These are phyloP conservation scores for Anas georgica DNA, from an alignment of 2,797 vertebrate genomes.

Conservation along the genomic window DNA sequence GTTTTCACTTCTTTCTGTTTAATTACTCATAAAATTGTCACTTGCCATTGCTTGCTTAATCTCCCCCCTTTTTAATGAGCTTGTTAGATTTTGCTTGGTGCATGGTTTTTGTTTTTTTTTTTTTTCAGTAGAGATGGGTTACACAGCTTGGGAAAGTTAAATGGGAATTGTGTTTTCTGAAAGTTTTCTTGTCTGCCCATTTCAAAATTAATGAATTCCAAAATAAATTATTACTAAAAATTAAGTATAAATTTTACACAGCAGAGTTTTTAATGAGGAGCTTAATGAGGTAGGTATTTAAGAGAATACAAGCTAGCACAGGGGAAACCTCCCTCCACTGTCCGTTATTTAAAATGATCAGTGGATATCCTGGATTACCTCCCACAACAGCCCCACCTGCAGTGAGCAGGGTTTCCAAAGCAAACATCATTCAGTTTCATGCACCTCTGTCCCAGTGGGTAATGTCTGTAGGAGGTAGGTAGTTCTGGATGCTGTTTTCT, in stretches of 20 bases:
- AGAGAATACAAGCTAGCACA: background rate
- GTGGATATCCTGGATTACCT: background rate
- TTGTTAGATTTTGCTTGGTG: background rate
- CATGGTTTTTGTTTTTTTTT: background rate
- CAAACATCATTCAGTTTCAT: background rate
- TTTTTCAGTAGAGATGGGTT: background rate
- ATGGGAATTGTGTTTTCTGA: slow-evolving; percentile 13
- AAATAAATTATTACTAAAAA: slow-evolving; percentile 14
- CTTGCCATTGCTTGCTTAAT: background rate
- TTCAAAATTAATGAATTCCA: slow-evolving; percentile 16
- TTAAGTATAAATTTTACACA: background rate
- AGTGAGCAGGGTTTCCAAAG: background rate
- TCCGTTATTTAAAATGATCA: background rate
- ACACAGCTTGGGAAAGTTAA: background rate
- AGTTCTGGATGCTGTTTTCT: background rate
- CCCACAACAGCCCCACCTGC: accelerated
- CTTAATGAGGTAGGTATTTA: background rate
- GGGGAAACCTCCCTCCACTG: background rate
- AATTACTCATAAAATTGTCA: background rate
- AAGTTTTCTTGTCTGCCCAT: background rate
- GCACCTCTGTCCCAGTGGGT: background rate
- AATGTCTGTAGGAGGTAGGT: accelerated
- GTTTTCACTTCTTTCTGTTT: background rate
- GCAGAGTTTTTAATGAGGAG: background rate
- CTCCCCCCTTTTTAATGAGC: background rate